phyloP scores from a whole-genome alignment of 2,113 vertebrate species.

The Laticauda laticaudata region DNA sequence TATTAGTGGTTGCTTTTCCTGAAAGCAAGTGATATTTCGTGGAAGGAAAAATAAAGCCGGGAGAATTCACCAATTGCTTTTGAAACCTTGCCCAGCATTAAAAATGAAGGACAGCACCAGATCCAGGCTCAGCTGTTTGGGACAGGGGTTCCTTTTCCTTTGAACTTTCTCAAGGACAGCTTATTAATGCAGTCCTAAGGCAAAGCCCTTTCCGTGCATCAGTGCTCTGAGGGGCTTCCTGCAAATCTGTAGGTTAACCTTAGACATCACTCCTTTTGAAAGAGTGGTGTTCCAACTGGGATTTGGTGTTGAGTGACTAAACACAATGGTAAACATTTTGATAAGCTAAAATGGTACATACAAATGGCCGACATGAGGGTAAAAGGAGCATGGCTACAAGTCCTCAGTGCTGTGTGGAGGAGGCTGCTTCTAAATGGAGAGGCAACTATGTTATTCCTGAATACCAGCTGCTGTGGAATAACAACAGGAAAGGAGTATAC shows the following conservation, averaged over 20 bases:
- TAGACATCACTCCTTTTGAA: neutral
- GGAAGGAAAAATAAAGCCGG: neutral
- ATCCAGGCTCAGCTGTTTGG: neutral
- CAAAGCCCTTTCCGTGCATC: neutral
- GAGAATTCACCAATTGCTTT: neutral
- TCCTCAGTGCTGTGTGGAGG: neutral
- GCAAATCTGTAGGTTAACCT: neutral
- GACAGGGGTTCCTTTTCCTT: neutral
- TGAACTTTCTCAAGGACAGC: neutral
- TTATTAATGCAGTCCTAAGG: neutral
- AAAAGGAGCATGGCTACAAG: neutral
- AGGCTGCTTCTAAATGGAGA: neutral
- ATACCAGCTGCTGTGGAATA: neutral
- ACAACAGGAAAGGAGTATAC: neutral
- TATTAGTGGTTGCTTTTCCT: neutral
- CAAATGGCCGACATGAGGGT: neutral
- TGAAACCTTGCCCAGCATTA: neutral
- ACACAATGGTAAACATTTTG: neutral
- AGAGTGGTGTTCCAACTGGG: neutral
- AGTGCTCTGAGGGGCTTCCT: neutral
- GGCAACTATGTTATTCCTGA: neutral
- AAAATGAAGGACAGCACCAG: neutral
- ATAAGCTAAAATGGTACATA: neutral
- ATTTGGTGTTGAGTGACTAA: neutral
- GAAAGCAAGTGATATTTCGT: neutral